Conservation (phyloP, 64 coral and sea anemone species). For the Hydrozoanthus tunicans region DNA sequence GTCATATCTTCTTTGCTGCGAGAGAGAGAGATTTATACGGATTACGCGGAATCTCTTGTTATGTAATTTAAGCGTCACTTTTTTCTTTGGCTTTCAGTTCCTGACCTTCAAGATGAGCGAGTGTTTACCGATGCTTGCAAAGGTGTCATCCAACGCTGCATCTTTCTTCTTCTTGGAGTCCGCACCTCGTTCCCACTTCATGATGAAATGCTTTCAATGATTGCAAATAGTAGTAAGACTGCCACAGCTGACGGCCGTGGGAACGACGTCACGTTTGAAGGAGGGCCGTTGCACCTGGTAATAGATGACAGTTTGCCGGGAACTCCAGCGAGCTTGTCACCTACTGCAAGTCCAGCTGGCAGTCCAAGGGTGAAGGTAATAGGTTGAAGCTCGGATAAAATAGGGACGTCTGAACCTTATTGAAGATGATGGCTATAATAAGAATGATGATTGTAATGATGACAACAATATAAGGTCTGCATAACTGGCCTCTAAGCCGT, state of each 20-base stretch:
- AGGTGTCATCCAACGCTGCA: constrained; percentile 82
- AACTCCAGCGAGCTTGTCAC: constrained; percentile 50
- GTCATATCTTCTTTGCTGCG: no score
- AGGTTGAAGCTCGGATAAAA: background rate
- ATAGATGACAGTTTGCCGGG: constrained; percentile 58
- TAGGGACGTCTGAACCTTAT: no score
- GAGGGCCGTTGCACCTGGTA: constrained; percentile 41
- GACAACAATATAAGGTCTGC: no score
- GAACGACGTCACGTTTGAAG: constrained; percentile 21
- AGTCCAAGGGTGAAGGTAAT: constrained; percentile 45
- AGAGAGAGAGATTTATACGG: no score
- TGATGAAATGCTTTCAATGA: constrained; percentile 68
- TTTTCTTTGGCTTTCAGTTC: constrained; percentile 11
- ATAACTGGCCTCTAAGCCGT: no score
- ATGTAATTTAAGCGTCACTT: no score
- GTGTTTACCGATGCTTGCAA: constrained; percentile 78
- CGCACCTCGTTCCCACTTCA: constrained; percentile 81
- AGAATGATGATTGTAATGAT: no score
- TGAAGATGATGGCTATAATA: no score
- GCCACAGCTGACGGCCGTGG: constrained; percentile 1
- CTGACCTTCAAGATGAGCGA: constrained; percentile 51
- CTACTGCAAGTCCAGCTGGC: constrained; percentile 30
- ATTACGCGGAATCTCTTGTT: no score
- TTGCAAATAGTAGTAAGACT: constrained; percentile 59
- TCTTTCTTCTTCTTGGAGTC: constrained; percentile 90